Percentiles rank a stretch among this genome's conserved stretches.
These are phyloP conservation scores for Globicephala melas DNA, from an alignment of 2,113 vertebrate genomes.

Conservation along the genomic window DNA sequence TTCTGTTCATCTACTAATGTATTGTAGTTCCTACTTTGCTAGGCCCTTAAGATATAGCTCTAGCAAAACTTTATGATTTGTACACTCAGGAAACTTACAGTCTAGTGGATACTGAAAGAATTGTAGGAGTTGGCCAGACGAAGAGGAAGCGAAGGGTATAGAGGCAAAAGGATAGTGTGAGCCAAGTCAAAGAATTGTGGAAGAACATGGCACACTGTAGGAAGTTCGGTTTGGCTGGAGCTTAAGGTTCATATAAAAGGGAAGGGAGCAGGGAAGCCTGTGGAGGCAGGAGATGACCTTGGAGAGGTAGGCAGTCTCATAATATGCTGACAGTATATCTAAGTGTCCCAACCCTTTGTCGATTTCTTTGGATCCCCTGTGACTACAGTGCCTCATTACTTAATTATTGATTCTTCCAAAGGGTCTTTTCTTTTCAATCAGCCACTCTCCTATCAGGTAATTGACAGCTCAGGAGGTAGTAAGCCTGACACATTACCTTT, in stretches of 20 bases:
- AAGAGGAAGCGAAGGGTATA: not conserved
- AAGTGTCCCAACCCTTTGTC: not conserved
- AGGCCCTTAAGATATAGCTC: not conserved
- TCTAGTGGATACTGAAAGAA: not conserved
- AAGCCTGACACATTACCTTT: not conserved
- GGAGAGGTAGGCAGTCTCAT: not conserved
- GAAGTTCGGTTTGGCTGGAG: not conserved
- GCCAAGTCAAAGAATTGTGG: not conserved
- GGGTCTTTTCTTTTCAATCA: not conserved
- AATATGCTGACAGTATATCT: not conserved
- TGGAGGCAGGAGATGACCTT: not conserved
- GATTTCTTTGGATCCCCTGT: not conserved
- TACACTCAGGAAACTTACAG: not conserved
- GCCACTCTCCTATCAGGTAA: not conserved
- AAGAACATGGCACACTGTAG: not conserved
- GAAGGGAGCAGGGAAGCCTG: not conserved
- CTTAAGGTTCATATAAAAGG: not conserved
- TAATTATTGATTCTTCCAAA: slow-evolving; percentile 6
- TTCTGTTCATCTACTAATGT: not conserved
- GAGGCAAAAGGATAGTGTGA: not conserved
- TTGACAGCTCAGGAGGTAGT: not conserved
- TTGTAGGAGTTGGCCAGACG: not conserved
- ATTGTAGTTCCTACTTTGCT: not conserved
- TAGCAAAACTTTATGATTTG: not conserved
- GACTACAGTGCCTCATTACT: not conserved